phyloP scores from a whole-genome alignment of 2,797 vertebrate genomes.

The Sciaenops ocellatus region DNA sequence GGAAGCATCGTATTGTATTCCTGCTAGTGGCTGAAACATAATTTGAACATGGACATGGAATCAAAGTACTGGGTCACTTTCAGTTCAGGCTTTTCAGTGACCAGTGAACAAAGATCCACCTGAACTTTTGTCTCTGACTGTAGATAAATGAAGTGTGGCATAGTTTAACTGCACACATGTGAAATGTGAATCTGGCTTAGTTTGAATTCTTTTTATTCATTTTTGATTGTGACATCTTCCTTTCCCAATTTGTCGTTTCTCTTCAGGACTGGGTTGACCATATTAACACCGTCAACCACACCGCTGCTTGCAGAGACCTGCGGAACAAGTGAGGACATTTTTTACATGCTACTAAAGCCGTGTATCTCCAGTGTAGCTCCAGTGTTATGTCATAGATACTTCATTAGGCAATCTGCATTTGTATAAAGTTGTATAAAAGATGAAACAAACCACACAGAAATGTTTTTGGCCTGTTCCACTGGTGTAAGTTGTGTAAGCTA shows the following conservation, averaged over 20 bases:
- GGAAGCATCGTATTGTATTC: neutral
- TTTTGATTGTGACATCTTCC: slow-evolving; percentile 5
- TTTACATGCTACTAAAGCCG: neutral
- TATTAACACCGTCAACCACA: slow-evolving; percentile 90
- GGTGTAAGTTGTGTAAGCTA: too few species aligned
- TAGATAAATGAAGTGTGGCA: neutral
- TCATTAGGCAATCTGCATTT: neutral
- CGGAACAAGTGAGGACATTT: slow-evolving; percentile 90
- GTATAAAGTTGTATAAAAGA: too few species aligned
- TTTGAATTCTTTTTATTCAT: neutral
- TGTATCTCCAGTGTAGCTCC: neutral
- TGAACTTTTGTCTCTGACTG: neutral
- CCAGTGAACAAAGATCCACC: neutral
- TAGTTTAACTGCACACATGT: neutral
- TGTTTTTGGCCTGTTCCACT: too few species aligned
- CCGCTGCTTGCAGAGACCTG: slow-evolving; percentile 91
- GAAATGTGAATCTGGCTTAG: neutral
- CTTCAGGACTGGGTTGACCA: slow-evolving; percentile 92
- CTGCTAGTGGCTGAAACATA: neutral
- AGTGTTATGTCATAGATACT: neutral
- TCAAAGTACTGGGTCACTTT: neutral
- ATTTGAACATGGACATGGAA: neutral
- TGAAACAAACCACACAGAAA: too few species aligned
- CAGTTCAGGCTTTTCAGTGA: neutral
- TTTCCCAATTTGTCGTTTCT: slow-evolving; percentile 48